These are phyloP conservation scores for Ricordea florida DNA, from an alignment of 92 coral and sea anemone species.

Conservation along the genomic window DNA sequence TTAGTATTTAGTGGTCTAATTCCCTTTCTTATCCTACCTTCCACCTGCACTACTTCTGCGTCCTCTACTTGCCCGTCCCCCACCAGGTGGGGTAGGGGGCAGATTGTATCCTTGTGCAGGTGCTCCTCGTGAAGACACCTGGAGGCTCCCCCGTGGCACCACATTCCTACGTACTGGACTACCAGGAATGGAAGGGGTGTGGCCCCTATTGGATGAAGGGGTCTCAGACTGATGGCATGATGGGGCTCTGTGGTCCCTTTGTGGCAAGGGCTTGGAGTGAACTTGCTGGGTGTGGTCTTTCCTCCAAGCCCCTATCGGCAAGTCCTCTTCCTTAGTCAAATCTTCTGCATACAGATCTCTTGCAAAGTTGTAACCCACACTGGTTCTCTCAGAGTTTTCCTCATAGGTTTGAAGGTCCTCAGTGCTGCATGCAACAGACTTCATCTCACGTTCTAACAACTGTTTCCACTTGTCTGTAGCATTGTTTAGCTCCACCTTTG, in stretches of 20 bases:
- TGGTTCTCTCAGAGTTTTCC: background rate
- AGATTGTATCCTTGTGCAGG: slow-evolving; percentile 47
- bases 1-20: too few species aligned
- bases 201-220: background rate
- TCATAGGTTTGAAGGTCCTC: slow-evolving; percentile 48
- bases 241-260: background rate
- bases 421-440: slow-evolving; percentile 54
- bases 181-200: slow-evolving; percentile 8
- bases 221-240: background rate
- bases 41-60: slow-evolving; percentile 73
- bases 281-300: too few species aligned
- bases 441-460: slow-evolving; percentile 31
- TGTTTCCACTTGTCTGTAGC: slow-evolving; percentile 22
- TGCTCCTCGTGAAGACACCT: slow-evolving; percentile 32
- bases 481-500: slow-evolving; percentile 39
- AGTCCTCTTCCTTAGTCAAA: background rate
- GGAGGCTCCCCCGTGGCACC: slow-evolving; percentile 12
- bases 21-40: slow-evolving; percentile 38
- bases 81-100: slow-evolving; percentile 89
- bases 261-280: background rate
- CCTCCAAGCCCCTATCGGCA: too few species aligned
- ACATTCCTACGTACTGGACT: slow-evolving; percentile 38
- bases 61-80: slow-evolving; percentile 72
- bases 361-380: background rate
- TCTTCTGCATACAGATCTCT: background rate